Percentiles rank a stretch among this genome's conserved stretches.
Evolutionary conservation across 2,113 vertebrate genomes (phyloP).

Genomic region (Amblyopsis rosae): DNA sequence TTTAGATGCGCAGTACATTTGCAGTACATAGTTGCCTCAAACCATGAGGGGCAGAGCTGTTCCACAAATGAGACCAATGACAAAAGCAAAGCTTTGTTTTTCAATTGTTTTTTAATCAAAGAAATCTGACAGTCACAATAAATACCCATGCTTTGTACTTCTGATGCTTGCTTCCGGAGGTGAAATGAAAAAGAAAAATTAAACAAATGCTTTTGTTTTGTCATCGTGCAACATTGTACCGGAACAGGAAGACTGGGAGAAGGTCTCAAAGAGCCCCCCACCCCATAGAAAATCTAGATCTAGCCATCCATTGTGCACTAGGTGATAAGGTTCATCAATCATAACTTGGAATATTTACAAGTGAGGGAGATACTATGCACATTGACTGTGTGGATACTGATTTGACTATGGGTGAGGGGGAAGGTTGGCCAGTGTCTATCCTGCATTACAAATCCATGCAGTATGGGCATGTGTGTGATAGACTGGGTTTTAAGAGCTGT

Average conservation of each 20-base stretch:
- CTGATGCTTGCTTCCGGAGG: conserved; percentile 44
- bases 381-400: not conserved
- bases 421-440: not conserved
- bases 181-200: conserved; percentile 36
- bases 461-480: not conserved
- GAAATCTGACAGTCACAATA: conserved; percentile 82
- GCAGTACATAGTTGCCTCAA: conserved; percentile 7
- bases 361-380: conserved; percentile 18
- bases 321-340: conserved; percentile 54
- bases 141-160: conserved; percentile 81
- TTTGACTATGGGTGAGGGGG: conserved; percentile 3
- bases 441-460: conserved; percentile 17
- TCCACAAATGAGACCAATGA: not conserved
- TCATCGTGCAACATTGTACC: conserved; percentile 71
- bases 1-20: conserved; percentile 77
- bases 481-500: no score
- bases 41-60: not conserved
- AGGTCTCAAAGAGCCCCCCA: conserved; percentile 51
- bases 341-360: conserved; percentile 64
- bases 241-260: conserved; percentile 64
- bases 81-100: conserved; percentile 12
- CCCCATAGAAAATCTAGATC: conserved; percentile 71
- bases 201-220: conserved; percentile 45
- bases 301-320: conserved; percentile 65
- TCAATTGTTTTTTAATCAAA: conserved; percentile 76